A percentile compares a stretch with the other conserved stretches of the same genome.
These are phyloP conservation scores for Campoletis sonorensis DNA, from an alignment of 1,140 invertebrate species.

Conservation along the genomic window DNA sequence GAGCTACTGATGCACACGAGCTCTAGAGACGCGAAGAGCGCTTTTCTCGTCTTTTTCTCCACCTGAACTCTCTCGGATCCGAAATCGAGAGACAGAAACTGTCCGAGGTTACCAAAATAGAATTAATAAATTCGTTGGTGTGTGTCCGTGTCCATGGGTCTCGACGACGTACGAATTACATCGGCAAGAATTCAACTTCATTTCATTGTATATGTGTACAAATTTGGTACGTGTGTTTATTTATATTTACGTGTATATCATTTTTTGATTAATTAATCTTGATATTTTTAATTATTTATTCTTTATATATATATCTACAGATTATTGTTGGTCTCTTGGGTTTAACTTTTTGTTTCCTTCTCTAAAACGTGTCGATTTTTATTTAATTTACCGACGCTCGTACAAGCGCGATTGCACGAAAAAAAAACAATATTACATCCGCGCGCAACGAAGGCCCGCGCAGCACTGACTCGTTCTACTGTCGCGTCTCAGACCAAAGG, in stretches of 20 bases:
- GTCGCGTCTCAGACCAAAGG: slow-evolving; percentile 28
- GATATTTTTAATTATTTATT: neutral
- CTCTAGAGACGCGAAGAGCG: neutral
- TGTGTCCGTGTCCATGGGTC: neutral
- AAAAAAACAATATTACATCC: slow-evolving; percentile 57
- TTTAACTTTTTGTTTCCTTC: neutral
- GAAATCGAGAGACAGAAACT: slow-evolving; percentile 6
- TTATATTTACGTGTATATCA: neutral
- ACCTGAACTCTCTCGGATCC: slow-evolving; percentile 7
- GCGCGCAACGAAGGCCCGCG: slow-evolving; percentile 69
- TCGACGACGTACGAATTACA: neutral
- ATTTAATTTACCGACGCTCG: neutral
- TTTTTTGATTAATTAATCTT: neutral
- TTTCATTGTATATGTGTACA: neutral
- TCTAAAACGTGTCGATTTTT: neutral
- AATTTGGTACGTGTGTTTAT: neutral
- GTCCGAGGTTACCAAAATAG: slow-evolving; percentile 45
- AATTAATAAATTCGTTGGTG: slow-evolving; percentile 48
- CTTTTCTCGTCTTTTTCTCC: slow-evolving; percentile 26
- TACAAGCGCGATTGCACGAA: slow-evolving; percentile 16
- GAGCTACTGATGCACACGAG: slow-evolving; percentile 12
- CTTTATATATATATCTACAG: neutral
- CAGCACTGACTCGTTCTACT: slow-evolving; percentile 69
- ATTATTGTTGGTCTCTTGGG: neutral
- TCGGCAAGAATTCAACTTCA: slow-evolving; percentile 1